phyloP scores from a whole-genome alignment of 2,797 vertebrate species.

The Pempheris klunzingeri region DNA sequence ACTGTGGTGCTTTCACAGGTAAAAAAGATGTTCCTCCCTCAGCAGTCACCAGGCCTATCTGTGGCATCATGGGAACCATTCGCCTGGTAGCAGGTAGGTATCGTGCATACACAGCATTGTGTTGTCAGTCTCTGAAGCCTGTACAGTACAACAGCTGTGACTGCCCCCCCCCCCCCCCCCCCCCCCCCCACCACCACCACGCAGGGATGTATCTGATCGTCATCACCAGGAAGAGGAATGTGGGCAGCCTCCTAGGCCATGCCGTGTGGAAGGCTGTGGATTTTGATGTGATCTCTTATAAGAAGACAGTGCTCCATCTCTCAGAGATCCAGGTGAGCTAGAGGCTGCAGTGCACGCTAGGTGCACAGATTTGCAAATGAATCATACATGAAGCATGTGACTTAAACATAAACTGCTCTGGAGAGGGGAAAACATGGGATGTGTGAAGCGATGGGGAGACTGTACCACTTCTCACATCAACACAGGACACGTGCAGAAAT shows the following conservation, averaged over 20 bases:
- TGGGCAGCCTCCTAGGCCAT: constrained; percentile 94
- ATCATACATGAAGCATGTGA: no score
- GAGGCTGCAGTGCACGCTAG: neutral
- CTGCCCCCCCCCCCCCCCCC: no score
- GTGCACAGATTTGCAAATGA: no score
- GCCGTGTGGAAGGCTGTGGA: constrained; percentile 96
- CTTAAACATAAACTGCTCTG: no score
- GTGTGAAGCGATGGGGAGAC: no score
- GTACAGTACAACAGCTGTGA: neutral
- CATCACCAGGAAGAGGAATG: constrained; percentile 95
- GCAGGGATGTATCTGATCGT: constrained; percentile 96
- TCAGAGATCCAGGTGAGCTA: constrained; percentile 93
- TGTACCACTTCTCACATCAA: no score
- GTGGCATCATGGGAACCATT: constrained; percentile 96
- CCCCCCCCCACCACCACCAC: neutral
- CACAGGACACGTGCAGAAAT: no score
- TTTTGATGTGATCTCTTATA: constrained; percentile 96
- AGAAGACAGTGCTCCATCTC: constrained; percentile 97
- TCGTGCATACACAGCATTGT: fast-evolving
- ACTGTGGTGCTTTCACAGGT: constrained; percentile 78
- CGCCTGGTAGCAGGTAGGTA: constrained; percentile 94
- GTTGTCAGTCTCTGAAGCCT: neutral
- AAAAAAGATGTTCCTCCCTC: constrained; percentile 95
- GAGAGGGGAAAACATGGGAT: no score
- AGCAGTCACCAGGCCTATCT: constrained; percentile 93